A percentile compares a stretch with the other conserved stretches of the same genome.
Conservation (phyloP, 2,888 invertebrate species). For the Mycalesis mineus region DNA sequence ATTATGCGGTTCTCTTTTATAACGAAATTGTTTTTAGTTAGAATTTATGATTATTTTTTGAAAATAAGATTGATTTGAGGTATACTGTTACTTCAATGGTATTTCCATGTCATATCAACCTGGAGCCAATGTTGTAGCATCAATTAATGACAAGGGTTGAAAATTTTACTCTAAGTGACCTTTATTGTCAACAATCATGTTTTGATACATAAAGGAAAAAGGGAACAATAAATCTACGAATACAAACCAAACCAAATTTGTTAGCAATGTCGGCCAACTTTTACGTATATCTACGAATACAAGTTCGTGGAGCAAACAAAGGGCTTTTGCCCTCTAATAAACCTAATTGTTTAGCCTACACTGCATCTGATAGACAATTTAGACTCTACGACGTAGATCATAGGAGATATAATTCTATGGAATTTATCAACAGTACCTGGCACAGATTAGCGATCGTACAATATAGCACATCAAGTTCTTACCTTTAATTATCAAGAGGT, state of each 20-base stretch:
- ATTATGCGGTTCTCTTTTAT: no score
- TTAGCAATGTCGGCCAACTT: conserved; percentile 15
- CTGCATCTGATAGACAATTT: neutral
- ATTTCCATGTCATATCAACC: no score
- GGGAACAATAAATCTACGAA: conserved; percentile 12
- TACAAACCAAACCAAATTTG: conserved; percentile 13
- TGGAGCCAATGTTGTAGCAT: no score
- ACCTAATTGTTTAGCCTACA: conserved; percentile 44
- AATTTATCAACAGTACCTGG: conserved; percentile 37
- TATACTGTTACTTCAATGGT: no score
- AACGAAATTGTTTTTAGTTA: no score
- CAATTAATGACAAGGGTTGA: no score
- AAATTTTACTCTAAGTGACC: no score
- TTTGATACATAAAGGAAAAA: neutral
- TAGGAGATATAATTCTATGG: conserved; percentile 5
- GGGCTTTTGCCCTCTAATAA: conserved; percentile 53
- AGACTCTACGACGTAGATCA: neutral
- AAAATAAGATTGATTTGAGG: no score
- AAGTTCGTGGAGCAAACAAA: conserved; percentile 30
- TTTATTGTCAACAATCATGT: no score
- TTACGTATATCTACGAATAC: conserved; percentile 4
- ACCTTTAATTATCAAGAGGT: no score
- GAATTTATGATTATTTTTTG: no score
- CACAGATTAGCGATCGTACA: neutral
- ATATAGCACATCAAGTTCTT: neutral